A percentile compares a stretch with the other conserved stretches of the same genome.
phyloP scores from a whole-genome alignment of 2,888 invertebrate genomes.

The Protophormia terraenovae region DNA sequence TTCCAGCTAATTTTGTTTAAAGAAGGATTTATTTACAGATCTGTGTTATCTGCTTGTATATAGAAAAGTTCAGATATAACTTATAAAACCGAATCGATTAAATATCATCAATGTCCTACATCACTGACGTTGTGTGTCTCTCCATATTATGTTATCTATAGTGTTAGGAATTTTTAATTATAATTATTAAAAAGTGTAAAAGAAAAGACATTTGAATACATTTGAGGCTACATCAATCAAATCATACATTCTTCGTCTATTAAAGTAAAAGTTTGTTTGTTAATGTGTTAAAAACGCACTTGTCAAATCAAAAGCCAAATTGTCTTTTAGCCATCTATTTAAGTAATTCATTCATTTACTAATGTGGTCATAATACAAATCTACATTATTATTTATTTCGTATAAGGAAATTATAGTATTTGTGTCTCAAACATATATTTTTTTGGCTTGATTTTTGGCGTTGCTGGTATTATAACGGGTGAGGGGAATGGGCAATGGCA shows the following conservation, averaged over 20 bases:
- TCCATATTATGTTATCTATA: background rate
- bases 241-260: background rate
- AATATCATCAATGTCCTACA: background rate
- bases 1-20: no score
- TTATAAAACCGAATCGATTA: no score
- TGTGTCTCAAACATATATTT: background rate
- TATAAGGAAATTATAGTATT: conserved; percentile 33
- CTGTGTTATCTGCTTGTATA: no score
- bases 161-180: conserved; percentile 36
- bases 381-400: background rate
- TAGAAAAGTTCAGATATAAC: no score
- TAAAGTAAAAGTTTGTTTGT: background rate
- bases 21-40: no score
- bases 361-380: conserved; percentile 11
- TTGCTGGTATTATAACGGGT: background rate
- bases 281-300: background rate
- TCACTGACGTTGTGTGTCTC: background rate
- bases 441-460: conserved; percentile 24
- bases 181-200: conserved; percentile 13
- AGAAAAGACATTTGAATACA: conserved; percentile 2
- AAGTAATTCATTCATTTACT: no score
- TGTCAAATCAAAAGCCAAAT: conserved; percentile 28
- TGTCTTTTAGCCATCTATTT: conserved; percentile 7
- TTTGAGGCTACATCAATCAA: conserved; percentile 34
- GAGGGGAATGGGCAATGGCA: background rate